Base-by-base conservation (phyloP, 2,797 vertebrate genomes). In the Mallotus villosus region DNA sequence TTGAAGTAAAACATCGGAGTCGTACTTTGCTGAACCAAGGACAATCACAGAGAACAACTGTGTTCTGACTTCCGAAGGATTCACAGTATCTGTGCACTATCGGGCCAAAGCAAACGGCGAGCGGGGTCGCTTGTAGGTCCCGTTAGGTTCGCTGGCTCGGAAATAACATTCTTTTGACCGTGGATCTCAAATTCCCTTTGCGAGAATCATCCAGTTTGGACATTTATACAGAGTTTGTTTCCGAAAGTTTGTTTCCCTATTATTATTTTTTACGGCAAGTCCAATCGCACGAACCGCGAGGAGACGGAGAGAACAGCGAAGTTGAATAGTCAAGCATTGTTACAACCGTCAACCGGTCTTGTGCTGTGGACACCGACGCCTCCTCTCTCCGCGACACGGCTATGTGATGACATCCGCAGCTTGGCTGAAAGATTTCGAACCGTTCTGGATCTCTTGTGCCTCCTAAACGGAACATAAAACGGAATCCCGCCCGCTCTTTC, bases 391-490 rank as follows among this genome's bases (percentile, higher is more conserved):
- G 58, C n/a, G 58, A 12, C 7, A 22, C n/a, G 3, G 19, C 5
- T n/a, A n/a, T 67, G 65, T 67, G 66, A 68, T 57, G 66, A 55
- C 66, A 32, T 14, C 51, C 25, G 22, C 11, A 46, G 46, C 46
- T 53, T 24, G 46, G 8, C 25, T 22, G 19, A 21, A 37, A 22
- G 21, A 3, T 32, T 17, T 55, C 53, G 24, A 25, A 51, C 65
- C 49, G 2, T 9, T 60, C 19, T 60, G 58, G 27, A 11, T 22
- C 7, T 29, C 49, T 53, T 21, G 19, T 64, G 6, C 14, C 24
- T 22, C 17, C 8, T 25, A 24, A 29, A 19, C 49, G 8, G 51
- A 8, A 68, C 24, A 32, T 57, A 19, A 29, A 21, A 57, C 25
- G 19, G 17, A 21, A 32, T 14, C 11, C 9, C 51, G 7, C 17